Evolutionary conservation across 2,113 vertebrate species (phyloP).

Genomic region (Pseudopipra pipra): DNA sequence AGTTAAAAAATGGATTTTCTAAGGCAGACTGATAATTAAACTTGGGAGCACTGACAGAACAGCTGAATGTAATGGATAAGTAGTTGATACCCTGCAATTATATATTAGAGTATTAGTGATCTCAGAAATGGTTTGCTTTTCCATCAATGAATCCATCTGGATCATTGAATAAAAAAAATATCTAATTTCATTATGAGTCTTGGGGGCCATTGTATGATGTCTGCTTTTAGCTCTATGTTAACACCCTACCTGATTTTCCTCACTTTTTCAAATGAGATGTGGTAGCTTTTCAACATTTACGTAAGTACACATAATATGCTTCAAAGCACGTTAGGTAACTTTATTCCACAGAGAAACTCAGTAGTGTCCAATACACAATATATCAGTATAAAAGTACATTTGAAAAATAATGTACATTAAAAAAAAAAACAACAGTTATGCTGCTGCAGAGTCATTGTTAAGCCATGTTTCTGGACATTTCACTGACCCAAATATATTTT

Average conservation of each 20-base stretch:
- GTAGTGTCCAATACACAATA: neutral
- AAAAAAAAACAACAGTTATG: neutral
- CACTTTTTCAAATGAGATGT: neutral
- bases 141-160: neutral
- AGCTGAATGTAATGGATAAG: conserved; percentile 62
- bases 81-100: conserved; percentile 55
- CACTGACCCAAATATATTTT: neutral
- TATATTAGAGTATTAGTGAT: conserved; percentile 31
- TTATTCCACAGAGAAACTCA: neutral
- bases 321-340: neutral
- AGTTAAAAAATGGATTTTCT: conserved; percentile 57
- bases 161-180: neutral
- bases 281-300: neutral
- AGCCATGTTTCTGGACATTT: neutral
- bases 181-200: neutral
- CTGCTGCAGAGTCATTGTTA: neutral
- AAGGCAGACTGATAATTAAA: conserved; percentile 61
- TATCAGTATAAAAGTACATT: neutral
- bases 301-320: neutral
- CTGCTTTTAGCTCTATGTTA: conserved; percentile 1
- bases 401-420: neutral
- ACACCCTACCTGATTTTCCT: neutral
- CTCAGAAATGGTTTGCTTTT: conserved; percentile 35
- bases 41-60: conserved; percentile 33
- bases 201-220: neutral